Percentiles rank a stretch among this genome's conserved stretches.
These are phyloP conservation scores for Malurus alboscapulatus DNA, from an alignment of 2,113 vertebrate genomes.

Conservation along the genomic window DNA sequence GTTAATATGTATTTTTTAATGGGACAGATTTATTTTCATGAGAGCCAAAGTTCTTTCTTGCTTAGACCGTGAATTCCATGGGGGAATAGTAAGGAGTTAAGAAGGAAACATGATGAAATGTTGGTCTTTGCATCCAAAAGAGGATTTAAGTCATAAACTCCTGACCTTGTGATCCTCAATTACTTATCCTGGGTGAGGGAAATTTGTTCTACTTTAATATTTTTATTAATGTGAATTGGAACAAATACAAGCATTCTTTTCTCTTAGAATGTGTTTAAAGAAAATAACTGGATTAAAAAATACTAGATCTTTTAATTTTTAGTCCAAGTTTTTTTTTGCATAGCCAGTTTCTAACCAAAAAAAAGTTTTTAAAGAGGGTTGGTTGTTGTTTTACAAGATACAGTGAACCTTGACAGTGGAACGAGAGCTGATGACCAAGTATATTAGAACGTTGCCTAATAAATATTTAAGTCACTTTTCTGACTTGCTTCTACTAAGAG, in stretches of 20 bases:
- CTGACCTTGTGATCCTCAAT: constrained; percentile 58
- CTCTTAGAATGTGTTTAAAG: not conserved
- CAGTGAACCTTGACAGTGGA: not conserved
- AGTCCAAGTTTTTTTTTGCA: not conserved
- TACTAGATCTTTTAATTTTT: constrained; percentile 47
- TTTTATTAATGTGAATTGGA: constrained; percentile 57
- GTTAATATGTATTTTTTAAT: constrained; percentile 44
- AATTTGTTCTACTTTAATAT: constrained; percentile 49
- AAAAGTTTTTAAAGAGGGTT: not conserved
- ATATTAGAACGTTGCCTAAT: not conserved
- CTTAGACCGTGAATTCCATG: constrained; percentile 56
- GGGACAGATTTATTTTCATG: constrained; percentile 40
- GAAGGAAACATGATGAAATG: constrained; percentile 56
- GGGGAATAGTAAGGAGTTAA: constrained; percentile 56
- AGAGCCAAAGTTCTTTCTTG: constrained; percentile 30
- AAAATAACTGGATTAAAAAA: constrained; percentile 22
- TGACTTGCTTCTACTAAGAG: not conserved
- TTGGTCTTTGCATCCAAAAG: constrained; percentile 48
- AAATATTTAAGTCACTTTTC: not conserved
- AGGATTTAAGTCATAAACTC: constrained; percentile 60
- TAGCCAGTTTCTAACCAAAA: not conserved
- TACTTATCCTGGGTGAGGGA: constrained; percentile 44
- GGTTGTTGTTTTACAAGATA: constrained; percentile 1
- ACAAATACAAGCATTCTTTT: constrained; percentile 30
- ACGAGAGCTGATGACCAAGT: not conserved